Base-by-base conservation (phyloP, 2,888 invertebrate genomes). In the Leucophora obtusa region DNA sequence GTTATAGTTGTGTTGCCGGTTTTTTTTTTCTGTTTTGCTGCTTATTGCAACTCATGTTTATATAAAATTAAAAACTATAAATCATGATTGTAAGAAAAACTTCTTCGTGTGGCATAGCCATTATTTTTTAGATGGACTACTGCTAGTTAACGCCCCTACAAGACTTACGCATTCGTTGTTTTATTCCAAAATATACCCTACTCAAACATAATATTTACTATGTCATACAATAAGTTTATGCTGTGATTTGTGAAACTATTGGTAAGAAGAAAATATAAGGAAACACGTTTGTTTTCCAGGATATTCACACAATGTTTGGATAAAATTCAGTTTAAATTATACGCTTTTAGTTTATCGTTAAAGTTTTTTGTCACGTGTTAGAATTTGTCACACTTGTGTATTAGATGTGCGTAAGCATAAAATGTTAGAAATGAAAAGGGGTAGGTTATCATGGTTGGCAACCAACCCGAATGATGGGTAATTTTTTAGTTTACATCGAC, bases 61-160 rank as follows among this genome's bases (percentile, higher is more conserved):
- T 73, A 70, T 73, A 59, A 77, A 81, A 77, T 77, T 81, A 73
- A 81, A 78, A 81, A 70, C 77, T 66, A 81, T 81, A 73, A 81
- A 81, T 81, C 73, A 73, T 73, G 60, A 60, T 56, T 50, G 59
- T 66, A 60, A 65, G 65, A 59, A 24, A 68, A 70, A 73, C 51
- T 69, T 73, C 43, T 66, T 76, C 68, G 56, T 80, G 69, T 51
- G 53, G 71, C 71, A 75, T 9, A 79, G 15, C 33, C 58, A 75
- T 79, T 68, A 43, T 14, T 43, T 47, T 35, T 69, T 43, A 70
- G 11, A 56, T 63, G 69, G 35, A 63, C 62, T 76, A 28, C 50
- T 69, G 50, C 50, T 53, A 66, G 59, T 59, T 53, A 70, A 62
- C 76, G 70, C 50, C 62, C 58, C 63, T 18, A 21, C 18, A 54